phyloP scores from a whole-genome alignment of 2,888 invertebrate species.

The Perdita meconis region DNA sequence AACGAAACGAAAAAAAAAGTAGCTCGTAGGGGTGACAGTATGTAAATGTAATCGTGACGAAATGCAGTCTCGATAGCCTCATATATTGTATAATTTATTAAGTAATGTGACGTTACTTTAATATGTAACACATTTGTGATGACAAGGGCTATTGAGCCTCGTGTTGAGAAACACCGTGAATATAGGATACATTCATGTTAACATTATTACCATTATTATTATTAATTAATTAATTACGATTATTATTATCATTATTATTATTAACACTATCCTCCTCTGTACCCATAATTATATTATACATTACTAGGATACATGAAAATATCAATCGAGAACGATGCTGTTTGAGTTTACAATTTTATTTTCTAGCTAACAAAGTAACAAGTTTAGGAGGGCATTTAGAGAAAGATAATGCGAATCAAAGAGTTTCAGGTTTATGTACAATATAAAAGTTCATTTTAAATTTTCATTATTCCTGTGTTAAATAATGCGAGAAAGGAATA shows the following conservation, averaged over 20 bases:
- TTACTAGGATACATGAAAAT: slow-evolving; percentile 73
- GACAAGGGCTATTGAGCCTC: slow-evolving; percentile 65
- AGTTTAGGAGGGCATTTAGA: slow-evolving; percentile 69
- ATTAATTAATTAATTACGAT: slow-evolving; percentile 3
- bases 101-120: slow-evolving; percentile 67
- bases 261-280: slow-evolving; percentile 77
- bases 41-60: slow-evolving; percentile 36
- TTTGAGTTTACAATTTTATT: slow-evolving; percentile 70
- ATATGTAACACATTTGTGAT: slow-evolving; percentile 58
- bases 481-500: slow-evolving; percentile 7
- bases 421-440: slow-evolving; percentile 73
- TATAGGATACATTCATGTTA: slow-evolving; percentile 72
- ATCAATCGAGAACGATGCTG: slow-evolving; percentile 67
- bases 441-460: slow-evolving; percentile 42
- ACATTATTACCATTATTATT: slow-evolving; percentile 70
- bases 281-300: slow-evolving; percentile 74
- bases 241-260: slow-evolving; percentile 77
- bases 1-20: slow-evolving; percentile 20
- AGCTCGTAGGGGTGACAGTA: slow-evolving; percentile 28
- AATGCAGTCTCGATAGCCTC: slow-evolving; percentile 42
- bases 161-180: slow-evolving; percentile 75
- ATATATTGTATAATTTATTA: slow-evolving; percentile 57
- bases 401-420: slow-evolving; percentile 76
- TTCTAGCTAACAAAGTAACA: slow-evolving; percentile 68
- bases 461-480: slow-evolving; percentile 36